phyloP scores from a whole-genome alignment of 2,888 invertebrate genomes.

The Lutraria lutraria region DNA sequence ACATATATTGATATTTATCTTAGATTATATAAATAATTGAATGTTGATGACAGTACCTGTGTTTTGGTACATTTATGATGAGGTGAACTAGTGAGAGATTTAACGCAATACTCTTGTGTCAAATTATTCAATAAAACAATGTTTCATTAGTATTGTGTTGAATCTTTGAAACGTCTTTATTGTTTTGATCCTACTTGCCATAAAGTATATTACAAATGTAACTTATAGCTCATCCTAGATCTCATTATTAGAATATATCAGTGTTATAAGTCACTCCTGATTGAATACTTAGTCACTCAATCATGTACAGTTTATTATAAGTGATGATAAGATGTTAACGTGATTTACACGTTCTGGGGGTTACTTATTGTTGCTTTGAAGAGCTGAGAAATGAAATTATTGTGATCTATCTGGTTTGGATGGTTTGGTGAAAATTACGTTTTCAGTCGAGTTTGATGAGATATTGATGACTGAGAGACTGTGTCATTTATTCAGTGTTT shows the following conservation, averaged over 20 bases:
- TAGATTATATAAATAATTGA: not conserved
- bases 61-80: slow-evolving; percentile 8
- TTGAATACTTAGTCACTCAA: slow-evolving; percentile 3
- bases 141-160: slow-evolving; percentile 1
- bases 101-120: not conserved
- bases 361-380: too few relatives aligned
- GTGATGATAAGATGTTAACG: too few relatives aligned
- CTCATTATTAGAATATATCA: slow-evolving; percentile 2
- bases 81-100: not conserved
- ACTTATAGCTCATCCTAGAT: not conserved
- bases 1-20: not conserved
- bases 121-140: not conserved
- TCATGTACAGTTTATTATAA: not conserved
- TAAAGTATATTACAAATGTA: not conserved
- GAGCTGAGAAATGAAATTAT: too few relatives aligned
- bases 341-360: too few relatives aligned
- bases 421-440: too few relatives aligned
- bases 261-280: not conserved
- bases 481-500: not conserved
- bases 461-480: not conserved
- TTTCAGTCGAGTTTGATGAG: too few relatives aligned
- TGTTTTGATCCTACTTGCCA: slow-evolving; percentile 17
- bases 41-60: slow-evolving; percentile 11
- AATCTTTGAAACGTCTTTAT: slow-evolving; percentile 5
- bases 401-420: too few relatives aligned